Percentiles rank a stretch among this genome's conserved stretches.
Evolutionary conservation across 2,113 vertebrate genomes (phyloP).

Genomic region (Saimiri boliviensis): DNA sequence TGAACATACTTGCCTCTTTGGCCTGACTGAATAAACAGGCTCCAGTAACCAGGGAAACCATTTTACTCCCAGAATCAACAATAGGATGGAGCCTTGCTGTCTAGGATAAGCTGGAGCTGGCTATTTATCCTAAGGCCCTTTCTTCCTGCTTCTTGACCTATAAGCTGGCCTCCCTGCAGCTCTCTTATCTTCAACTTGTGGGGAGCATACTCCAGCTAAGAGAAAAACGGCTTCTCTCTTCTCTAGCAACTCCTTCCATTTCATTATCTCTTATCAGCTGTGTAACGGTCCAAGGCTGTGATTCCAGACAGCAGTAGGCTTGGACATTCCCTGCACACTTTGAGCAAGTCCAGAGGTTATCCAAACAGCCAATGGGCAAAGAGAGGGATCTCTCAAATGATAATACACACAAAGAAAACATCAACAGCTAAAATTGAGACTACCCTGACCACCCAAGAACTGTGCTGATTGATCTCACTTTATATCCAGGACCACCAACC

Average conservation of each 20-base stretch:
- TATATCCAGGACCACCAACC: not conserved
- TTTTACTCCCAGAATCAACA: slow-evolving; percentile 64
- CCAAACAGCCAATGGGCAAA: slow-evolving; percentile 50
- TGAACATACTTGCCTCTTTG: slow-evolving; percentile 8
- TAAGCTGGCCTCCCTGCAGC: slow-evolving; percentile 20
- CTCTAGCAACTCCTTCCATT: slow-evolving; percentile 22
- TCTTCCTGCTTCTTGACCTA: slow-evolving; percentile 67
- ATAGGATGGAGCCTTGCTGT: slow-evolving; percentile 59
- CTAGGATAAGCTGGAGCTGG: slow-evolving; percentile 46
- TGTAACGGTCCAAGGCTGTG: slow-evolving; percentile 16
- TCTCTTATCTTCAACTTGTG: slow-evolving; percentile 54
- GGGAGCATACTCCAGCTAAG: not conserved
- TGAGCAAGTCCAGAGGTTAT: slow-evolving; percentile 42
- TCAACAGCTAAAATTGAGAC: not conserved
- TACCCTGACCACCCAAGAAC: not conserved
- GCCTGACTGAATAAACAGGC: slow-evolving; percentile 40
- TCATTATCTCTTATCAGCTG: slow-evolving; percentile 47
- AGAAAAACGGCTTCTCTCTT: slow-evolving; percentile 19
- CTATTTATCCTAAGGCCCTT: slow-evolving; percentile 38
- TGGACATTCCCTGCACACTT: not conserved
- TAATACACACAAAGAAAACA: not conserved
- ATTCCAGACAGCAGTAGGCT: slow-evolving; percentile 4
- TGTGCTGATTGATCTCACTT: not conserved
- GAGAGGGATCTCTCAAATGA: slow-evolving; percentile 11
- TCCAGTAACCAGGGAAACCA: slow-evolving; percentile 57